A percentile compares a stretch with the other conserved stretches of the same genome.
These are phyloP conservation scores for Pseudomugil gertrudae DNA, from an alignment of 2,797 vertebrate genomes.

Conservation along the genomic window DNA sequence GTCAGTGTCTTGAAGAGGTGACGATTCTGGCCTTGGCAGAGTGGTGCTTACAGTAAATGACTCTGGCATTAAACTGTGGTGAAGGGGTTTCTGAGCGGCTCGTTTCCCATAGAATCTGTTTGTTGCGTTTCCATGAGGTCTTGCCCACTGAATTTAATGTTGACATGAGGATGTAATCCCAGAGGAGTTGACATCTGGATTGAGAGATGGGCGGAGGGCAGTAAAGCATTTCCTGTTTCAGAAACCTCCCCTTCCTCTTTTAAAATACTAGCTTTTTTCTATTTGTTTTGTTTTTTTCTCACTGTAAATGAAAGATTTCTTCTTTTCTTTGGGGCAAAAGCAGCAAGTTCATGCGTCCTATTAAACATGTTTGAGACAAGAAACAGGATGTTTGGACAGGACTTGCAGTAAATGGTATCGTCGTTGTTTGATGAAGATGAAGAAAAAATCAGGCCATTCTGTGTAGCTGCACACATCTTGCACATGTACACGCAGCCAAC, in stretches of 20 bases:
- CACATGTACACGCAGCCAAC: background rate
- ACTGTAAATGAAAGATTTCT: slow-evolving; percentile 15
- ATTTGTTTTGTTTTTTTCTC: slow-evolving; percentile 5
- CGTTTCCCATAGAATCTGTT: slow-evolving; percentile 61
- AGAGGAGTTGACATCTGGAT: slow-evolving; percentile 74
- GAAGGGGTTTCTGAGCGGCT: slow-evolving; percentile 23
- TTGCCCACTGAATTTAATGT: slow-evolving; percentile 59
- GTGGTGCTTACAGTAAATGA: slow-evolving; percentile 71
- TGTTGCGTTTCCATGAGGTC: slow-evolving; percentile 42
- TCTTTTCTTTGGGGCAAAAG: background rate
- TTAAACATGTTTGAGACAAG: slow-evolving; percentile 15
- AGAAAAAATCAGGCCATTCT: slow-evolving; percentile 12
- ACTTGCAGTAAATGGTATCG: slow-evolving; percentile 19
- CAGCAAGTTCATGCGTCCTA: slow-evolving; percentile 1
- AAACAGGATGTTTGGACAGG: slow-evolving; percentile 49
- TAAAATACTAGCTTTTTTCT: slow-evolving; percentile 4
- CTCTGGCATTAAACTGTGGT: slow-evolving; percentile 22
- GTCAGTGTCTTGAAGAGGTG: slow-evolving; percentile 50
- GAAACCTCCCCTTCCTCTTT: slow-evolving; percentile 27
- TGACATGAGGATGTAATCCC: slow-evolving; percentile 66
- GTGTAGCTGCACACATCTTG: background rate
- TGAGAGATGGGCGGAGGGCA: slow-evolving; percentile 65
- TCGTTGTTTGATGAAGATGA: slow-evolving; percentile 25
- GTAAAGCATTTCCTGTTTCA: slow-evolving; percentile 71
- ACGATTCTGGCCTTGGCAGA: slow-evolving; percentile 40